Evolutionary conservation across 2,113 vertebrate genomes (phyloP).

Genomic region (Xiphophorus hellerii): DNA sequence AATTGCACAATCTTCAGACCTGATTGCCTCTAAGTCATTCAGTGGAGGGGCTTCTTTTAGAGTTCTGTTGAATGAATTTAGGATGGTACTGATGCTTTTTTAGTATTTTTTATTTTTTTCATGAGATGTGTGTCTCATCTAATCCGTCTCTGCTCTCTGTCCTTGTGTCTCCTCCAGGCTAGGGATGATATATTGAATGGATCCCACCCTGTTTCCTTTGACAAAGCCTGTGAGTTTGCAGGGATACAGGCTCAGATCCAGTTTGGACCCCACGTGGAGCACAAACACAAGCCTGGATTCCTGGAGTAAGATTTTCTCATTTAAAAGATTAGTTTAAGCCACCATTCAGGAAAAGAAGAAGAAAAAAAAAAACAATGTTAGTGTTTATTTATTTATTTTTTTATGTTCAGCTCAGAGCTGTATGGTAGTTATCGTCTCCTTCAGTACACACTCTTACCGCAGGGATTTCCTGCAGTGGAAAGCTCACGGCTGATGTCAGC

Average conservation of each 20-base stretch:
- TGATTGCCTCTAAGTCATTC: background rate
- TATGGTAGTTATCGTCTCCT: slow-evolving; percentile 34
- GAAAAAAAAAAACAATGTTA: background rate
- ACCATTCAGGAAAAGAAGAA: slow-evolving; percentile 1
- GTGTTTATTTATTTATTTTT: background rate
- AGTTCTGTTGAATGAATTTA: slow-evolving; percentile 35
- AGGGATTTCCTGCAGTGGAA: slow-evolving; percentile 60
- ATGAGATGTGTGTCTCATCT: slow-evolving; percentile 29
- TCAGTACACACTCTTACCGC: slow-evolving; percentile 43
- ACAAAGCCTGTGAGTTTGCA: slow-evolving; percentile 97
- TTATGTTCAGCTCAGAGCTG: slow-evolving; percentile 26
- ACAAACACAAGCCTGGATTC: slow-evolving; percentile 98
- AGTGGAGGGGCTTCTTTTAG: slow-evolving; percentile 30
- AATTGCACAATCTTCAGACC: background rate
- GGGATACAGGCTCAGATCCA: slow-evolving; percentile 99
- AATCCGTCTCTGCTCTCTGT: slow-evolving; percentile 11
- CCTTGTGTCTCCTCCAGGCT: slow-evolving; percentile 82
- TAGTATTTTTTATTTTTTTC: background rate
- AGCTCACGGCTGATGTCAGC: slow-evolving; percentile 64
- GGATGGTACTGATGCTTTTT: slow-evolving; percentile 30
- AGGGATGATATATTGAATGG: slow-evolving; percentile 98
- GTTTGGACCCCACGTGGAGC: slow-evolving; percentile 96
- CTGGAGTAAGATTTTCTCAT: slow-evolving; percentile 87
- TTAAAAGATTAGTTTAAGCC: slow-evolving; percentile 21
- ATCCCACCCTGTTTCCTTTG: slow-evolving; percentile 98